Percentiles rank a stretch among this genome's conserved stretches.
phyloP scores from a whole-genome alignment of 1,140 invertebrate species.

The Limonius californicus region DNA sequence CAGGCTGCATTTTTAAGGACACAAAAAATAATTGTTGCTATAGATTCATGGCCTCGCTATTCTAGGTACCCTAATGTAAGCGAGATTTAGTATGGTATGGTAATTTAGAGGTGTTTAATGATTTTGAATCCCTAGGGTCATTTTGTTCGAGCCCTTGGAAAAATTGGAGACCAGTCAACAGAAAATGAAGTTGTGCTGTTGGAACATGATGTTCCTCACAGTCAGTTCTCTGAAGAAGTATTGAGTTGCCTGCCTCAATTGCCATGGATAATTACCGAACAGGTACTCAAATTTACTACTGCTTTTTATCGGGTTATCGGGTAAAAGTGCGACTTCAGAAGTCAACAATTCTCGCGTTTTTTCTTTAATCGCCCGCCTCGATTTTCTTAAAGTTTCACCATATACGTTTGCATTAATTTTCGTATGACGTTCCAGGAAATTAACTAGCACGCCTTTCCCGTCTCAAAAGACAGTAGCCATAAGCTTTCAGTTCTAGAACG shows the following conservation, averaged over 20 bases:
- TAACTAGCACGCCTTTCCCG: too few relatives aligned
- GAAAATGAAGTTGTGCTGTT: conserved; percentile 95
- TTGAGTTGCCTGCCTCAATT: conserved; percentile 86
- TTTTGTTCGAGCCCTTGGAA: conserved; percentile 81
- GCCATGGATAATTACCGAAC: conserved; percentile 84
- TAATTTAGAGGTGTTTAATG: not conserved
- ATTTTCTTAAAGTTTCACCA: too few relatives aligned
- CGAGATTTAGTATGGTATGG: not conserved
- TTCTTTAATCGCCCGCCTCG: too few relatives aligned
- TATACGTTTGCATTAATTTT: too few relatives aligned
- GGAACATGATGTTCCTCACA: conserved; percentile 96
- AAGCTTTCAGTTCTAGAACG: too few relatives aligned
- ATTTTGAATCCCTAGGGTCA: conserved; percentile 61
- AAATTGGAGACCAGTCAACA: conserved; percentile 74
- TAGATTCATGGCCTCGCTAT: conserved; percentile 88
- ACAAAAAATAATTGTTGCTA: conserved; percentile 88
- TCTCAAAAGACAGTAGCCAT: too few relatives aligned
- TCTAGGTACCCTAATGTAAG: conserved; percentile 67
- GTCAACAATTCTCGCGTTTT: too few relatives aligned
- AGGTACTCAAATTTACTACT: too few relatives aligned
- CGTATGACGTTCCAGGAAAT: too few relatives aligned
- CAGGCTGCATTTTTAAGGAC: conserved; percentile 75
- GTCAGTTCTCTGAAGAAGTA: conserved; percentile 91
- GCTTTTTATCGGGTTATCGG: too few relatives aligned
- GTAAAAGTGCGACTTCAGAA: too few relatives aligned